Evolutionary conservation across 2,113 vertebrate species (phyloP), one percentile per base, ranked within the genome.

Genomic region (Todiramphus saurophagus): DNA sequence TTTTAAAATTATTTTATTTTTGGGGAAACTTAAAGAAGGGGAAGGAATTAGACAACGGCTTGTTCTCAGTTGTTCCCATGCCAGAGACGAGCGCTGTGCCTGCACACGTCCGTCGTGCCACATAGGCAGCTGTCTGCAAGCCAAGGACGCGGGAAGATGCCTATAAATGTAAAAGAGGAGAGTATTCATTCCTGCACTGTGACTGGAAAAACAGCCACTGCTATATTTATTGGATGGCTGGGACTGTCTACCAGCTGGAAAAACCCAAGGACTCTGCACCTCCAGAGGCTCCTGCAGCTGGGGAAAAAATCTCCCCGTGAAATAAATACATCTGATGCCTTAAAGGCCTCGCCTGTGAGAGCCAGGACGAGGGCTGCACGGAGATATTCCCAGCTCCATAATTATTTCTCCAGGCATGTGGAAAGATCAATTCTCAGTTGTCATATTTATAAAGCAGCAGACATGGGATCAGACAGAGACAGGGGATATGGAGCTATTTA

Each of bases 141-240:
- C 93, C 96, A 96, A 58, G 91, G 39, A 66, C 78, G 46, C 0
- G 31, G 63, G 85, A 69, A 88, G 85, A 62, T 93, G 91, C 66
- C 92, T 94, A 31, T 55, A 87, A 82, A 85, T 28, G 55, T 53
- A 62, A 43, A 35, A 58, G 63, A 51, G 43, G 58, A 79, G 62
- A 75, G 50, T 23, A 10, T 58, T 90, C 79, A 17, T 75, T 90
- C 59, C 74, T 81, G 56, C 31, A 11, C 48, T 35, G 33, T 58
- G 90, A 73, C 78, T 96, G 95, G 90, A 96, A 95, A 96, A 94
- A 63, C 70, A 86, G 74, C 75, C 91, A 56, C 73, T 88, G 37
- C 91, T 93, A 21, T 86, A 50, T 93, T 85, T 79, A 8, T 82
- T 91, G 84, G 72, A 64, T 12, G 19, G 75, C 70, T 23, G 13